phyloP scores from a whole-genome alignment of 2,888 invertebrate genomes.

The Drosophila maculinotata region DNA sequence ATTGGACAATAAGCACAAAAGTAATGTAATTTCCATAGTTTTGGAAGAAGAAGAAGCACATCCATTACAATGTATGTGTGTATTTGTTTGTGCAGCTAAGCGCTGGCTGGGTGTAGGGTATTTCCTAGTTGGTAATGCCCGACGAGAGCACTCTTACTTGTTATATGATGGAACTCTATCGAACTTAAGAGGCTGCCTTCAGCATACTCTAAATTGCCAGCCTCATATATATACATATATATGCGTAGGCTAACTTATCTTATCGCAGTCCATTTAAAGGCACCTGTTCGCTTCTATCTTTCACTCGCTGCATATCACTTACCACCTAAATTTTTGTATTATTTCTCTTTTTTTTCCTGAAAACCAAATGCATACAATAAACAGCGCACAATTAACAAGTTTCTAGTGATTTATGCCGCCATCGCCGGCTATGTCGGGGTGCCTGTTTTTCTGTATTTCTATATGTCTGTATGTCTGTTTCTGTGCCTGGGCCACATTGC shows the following conservation, averaged over 20 bases:
- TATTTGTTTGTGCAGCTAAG: no score
- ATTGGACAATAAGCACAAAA: no score
- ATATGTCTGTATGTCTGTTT: constrained; percentile 12
- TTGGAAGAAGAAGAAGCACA: no score
- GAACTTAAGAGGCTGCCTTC: neutral
- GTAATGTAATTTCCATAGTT: no score
- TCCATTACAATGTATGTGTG: no score
- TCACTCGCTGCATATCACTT: constrained; percentile 57
- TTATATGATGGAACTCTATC: no score
- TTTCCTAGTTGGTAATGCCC: no score
- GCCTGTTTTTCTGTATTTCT: constrained; percentile 31
- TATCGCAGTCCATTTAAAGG: constrained; percentile 19
- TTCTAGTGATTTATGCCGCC: constrained; percentile 76
- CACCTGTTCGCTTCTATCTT: constrained; percentile 59
- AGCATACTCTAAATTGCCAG: neutral
- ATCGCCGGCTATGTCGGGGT: constrained; percentile 33
- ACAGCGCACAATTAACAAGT: constrained; percentile 79
- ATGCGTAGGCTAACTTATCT: constrained; percentile 19
- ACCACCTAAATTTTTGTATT: constrained; percentile 63
- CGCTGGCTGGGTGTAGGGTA: no score
- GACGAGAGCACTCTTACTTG: no score
- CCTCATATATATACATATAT: neutral
- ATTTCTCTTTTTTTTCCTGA: constrained; percentile 36
- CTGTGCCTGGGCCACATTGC: constrained; percentile 36
- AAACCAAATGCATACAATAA: constrained; percentile 74